Base-by-base conservation (phyloP, 2,113 vertebrate genomes). In the Fulmarus glacialis region DNA sequence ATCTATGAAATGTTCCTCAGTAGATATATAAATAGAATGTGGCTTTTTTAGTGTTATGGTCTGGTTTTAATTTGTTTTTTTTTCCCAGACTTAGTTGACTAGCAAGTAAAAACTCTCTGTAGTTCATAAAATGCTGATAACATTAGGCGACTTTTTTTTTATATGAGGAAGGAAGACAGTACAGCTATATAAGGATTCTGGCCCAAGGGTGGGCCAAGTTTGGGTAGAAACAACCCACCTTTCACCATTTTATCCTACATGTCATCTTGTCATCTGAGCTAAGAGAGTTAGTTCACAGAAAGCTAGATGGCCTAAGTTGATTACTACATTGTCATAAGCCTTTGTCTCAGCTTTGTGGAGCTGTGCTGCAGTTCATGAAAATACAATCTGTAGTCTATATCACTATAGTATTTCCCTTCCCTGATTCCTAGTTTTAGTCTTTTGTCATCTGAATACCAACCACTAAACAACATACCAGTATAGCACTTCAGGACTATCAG, bases 401-500 rank as follows among this genome's bases (percentile, higher is more conserved):
- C 0, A 0, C 19, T 43, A 5, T 4, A 58, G 5, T 45, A 45
- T 92, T 82, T 72, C 17, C 30, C 12, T 78, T 71, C 27, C 21
- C 23, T 26, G 8, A 50, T 32, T 74, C 38, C 64, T 62, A 3
- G 5, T 55, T 56, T 78, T 50, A 79, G 26, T 9, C 22, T 80
- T 95, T 8, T 60, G 3, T 50, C 71, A 47, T n/a, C 29, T 82
- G 40, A 83, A 90, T 34, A 68, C 5, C 22, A 71, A 10, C 5
- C 2, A 18, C 4, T 40, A 52, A 89, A 74, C 11, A n/a, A 20
- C 17, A 6, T 24, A 43, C 3, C 3, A 19, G 8, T 4, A 34
- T 8, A 11, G 8, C 4, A 40, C 20, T 34, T 72, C 6, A 34
- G 4, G n/a, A 30, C 16, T 38, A 0, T 32, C 5, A 11, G 24